Evolutionary conservation across 2,113 vertebrate species (phyloP), one percentile per base, ranked within the genome.

Genomic region (Lynx canadensis): DNA sequence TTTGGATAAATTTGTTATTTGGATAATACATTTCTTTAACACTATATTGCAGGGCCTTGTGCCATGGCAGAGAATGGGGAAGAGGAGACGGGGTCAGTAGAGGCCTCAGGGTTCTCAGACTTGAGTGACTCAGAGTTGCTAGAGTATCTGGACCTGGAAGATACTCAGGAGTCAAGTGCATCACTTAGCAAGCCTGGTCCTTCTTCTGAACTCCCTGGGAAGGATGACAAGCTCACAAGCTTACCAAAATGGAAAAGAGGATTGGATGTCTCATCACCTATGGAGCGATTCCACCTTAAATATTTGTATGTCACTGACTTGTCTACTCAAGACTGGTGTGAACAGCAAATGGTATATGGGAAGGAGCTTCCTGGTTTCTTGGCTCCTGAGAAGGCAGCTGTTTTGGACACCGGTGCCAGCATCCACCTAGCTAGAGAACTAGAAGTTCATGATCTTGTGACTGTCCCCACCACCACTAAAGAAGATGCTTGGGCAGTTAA

Each of bases 401-500:
- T 98, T 82, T 97, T 98, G 94, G 97, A 98, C 25, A 94, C 94
- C 1, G 99, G 99, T 73, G 92, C 96, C 38, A 98, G 97, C 48
- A 98, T 99, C 69, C 99, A 99, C 91, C 97, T 99, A n/a, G 98
- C 98, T 80, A 98, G 98, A 98, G 99, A 99, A 92, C 92, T 99
- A 55, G 98, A 99, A 97, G 98, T 98, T 86, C 98, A 99, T 79
- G 98, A 99, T 60, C 92, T 99, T 73, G 97, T 99, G 68, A 95
- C 93, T 9, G 0, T 99, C 29, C 65, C 86, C 7, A 94, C 96
- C 74, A 68, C 89, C 33, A 98, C 95, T 60, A 98, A 94, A 90
- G 99, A 99, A 97, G 99, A 99, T 94, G 41, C 66, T 3, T 98
- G 98, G 98, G 99, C 99, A 36, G 21, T 99, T 88, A 99, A 98